Evolutionary conservation across 2,888 invertebrate species (phyloP), one percentile per base, ranked within the genome.

Genomic region (Macrosoma leucophasiata): DNA sequence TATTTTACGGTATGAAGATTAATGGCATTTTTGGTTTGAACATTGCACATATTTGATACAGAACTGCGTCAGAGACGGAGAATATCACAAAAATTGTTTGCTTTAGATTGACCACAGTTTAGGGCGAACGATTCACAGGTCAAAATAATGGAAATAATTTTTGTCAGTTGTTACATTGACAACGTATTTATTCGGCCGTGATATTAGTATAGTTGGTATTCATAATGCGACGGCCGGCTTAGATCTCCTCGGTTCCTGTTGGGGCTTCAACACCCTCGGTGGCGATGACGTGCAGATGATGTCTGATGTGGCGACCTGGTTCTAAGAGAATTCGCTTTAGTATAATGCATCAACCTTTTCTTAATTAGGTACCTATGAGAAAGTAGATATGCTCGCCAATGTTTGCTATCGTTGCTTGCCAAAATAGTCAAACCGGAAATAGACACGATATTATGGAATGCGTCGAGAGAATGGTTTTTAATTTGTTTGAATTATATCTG

Each of bases 11-110:
- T 71, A 64, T 65, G 69, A 77, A 68, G 73, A 71, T 74, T 77
- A 76, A 70, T 77, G 79, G 75, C 73, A 62, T 82, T 79, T 84
- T 84, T 82, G 82, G 84, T 79, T 82, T 82, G 70, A 76, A 75
- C 73, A 84, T 84, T 84, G 84, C 84, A 84, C 84, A 72, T 77
- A 68, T 67, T 71, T 66, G 59, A 71, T 68, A 67, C 63, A 71
- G 67, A 76, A 78, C 74, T 75, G 76, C 57, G 64, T 66, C 61
- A 64, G 62, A 59, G 50, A 67, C 66, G 70, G 70, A 62, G 57
- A 48, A 52, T 46, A 47, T 54, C 50, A 69, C 74, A 77, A 75
- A 77, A 64, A 73, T 69, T 66, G 54, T 71, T 76, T 66, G 55
- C 65, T 43, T 60, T 66, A 69, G 67, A 71, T 65, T 70, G 72